Evolutionary conservation across 2,797 vertebrate genomes (phyloP).

Genomic region (Prunella strophiata): DNA sequence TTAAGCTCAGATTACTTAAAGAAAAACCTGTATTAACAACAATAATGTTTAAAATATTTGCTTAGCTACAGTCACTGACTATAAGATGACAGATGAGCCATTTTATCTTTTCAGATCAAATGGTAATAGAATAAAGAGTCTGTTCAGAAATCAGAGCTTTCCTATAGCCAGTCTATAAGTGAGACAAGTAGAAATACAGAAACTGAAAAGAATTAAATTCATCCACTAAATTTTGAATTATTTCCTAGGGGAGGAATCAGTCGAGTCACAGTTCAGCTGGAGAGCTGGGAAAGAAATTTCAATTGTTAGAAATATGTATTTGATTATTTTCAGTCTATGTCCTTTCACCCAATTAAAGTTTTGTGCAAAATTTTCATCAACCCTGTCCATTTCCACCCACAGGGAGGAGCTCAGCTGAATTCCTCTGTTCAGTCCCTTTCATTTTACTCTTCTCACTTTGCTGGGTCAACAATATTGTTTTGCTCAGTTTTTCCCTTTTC

Average conservation of each 20-base stretch:
- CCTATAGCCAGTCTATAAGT: neutral
- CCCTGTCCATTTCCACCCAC: neutral
- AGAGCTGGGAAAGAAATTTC: neutral
- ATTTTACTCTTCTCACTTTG: neutral
- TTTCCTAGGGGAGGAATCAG: rapidly evolving
- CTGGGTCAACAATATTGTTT: neutral
- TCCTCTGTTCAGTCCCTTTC: neutral
- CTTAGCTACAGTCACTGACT: neutral
- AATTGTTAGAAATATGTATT: neutral
- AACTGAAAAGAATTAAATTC: neutral
- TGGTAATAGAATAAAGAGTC: neutral
- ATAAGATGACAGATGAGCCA: neutral
- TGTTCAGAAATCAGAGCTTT: neutral
- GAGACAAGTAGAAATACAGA: neutral
- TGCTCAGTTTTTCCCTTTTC: neutral
- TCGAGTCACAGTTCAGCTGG: neutral
- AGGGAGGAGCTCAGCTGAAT: neutral
- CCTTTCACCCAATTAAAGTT: neutral
- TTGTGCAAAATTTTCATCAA: neutral
- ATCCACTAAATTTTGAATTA: neutral
- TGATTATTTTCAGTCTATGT: neutral
- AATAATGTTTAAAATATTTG: neutral
- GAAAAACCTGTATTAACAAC: neutral
- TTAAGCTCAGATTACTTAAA: neutral
- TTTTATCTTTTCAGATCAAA: neutral